Evolutionary conservation across 2,797 vertebrate genomes (phyloP), one percentile per base, ranked within the genome.

Genomic region (Thunnus albacares): DNA sequence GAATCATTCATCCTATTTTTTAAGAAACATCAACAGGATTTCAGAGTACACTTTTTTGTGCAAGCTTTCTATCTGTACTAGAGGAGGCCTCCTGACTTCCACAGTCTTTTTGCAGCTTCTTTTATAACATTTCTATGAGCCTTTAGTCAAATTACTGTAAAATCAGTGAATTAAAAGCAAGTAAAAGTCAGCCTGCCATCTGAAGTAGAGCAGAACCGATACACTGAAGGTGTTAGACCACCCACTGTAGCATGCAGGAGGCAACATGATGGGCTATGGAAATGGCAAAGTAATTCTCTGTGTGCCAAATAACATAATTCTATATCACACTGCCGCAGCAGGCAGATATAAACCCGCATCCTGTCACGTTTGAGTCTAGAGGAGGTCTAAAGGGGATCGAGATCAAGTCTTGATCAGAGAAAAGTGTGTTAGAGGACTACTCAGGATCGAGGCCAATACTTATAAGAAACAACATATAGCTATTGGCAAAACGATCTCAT

Each of bases 131-230:
- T 47, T 84, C 49, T 57, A 5, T 15, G 18, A 70, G 70, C 7
- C 10, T 65, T 73, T 38, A 45, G 55, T 28, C 3, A 20, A 83
- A 43, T 76, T 71, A 26, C 22, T 75, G 80, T 60, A 59, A 82
- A 69, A 61, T 59, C 43, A 30, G 22, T 74, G 24, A 80, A 72
- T 84, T 66, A 59, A 20, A 76, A 55, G 18, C 52, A 81, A 79
- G 69, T 71, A 69, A 64, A 59, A 63, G 67, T 68, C 81, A 66
- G 24, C 24, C 51, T 57, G 60, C 41, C 69, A 62, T 52, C 60
- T 67, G 82, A 89, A 77, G 71, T 55, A 61, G 73, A 84, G 77
- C 67, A 86, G 71, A 67, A 67, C 81, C 75, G 73, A 87, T 80
- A 66, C 13, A 75, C 17, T 51, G 47, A 51, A 51, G 75, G 60